These are phyloP conservation scores for Drosophila kurseongensis DNA, from an alignment of 1,140 invertebrate genomes.

Conservation along the genomic window DNA sequence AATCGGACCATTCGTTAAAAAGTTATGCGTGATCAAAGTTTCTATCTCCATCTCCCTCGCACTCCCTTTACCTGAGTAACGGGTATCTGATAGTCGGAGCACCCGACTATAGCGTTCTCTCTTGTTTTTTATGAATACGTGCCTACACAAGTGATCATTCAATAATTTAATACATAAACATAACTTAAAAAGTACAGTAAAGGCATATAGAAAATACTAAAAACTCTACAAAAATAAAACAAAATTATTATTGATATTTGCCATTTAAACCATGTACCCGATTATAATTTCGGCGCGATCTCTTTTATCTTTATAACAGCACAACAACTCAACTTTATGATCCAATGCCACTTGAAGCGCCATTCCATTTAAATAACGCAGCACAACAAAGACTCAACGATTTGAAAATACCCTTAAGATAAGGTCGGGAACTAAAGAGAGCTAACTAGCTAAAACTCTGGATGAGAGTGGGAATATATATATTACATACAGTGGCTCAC, in stretches of 20 bases:
- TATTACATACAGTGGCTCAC: too few relatives aligned
- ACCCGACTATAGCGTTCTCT: too few relatives aligned
- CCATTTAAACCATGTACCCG: conserved; percentile 5
- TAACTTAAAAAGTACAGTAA: background rate
- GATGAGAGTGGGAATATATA: background rate
- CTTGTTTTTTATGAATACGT: too few relatives aligned
- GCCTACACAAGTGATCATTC: too few relatives aligned
- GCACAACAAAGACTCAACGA: background rate
- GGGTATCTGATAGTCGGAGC: too few relatives aligned
- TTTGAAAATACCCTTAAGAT: conserved; percentile 36
- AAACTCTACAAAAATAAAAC: background rate
- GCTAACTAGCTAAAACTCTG: background rate
- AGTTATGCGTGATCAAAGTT: too few relatives aligned
- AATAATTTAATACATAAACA: too few relatives aligned
- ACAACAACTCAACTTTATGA: conserved; percentile 29
- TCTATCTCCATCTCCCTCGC: too few relatives aligned
- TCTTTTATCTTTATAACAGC: conserved; percentile 16
- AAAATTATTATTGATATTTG: conserved; percentile 11
- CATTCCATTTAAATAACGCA: conserved; percentile 17
- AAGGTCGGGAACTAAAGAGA: conserved; percentile 12
- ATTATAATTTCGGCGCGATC: conserved; percentile 19
- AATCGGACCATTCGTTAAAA: too few relatives aligned
- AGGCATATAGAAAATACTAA: background rate
- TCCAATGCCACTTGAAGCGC: conserved; percentile 31
- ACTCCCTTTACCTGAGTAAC: too few relatives aligned